A percentile compares a stretch with the other conserved stretches of the same genome.
These are phyloP conservation scores for Drosophila limbata DNA, from an alignment of 2,888 invertebrate genomes.

Conservation along the genomic window DNA sequence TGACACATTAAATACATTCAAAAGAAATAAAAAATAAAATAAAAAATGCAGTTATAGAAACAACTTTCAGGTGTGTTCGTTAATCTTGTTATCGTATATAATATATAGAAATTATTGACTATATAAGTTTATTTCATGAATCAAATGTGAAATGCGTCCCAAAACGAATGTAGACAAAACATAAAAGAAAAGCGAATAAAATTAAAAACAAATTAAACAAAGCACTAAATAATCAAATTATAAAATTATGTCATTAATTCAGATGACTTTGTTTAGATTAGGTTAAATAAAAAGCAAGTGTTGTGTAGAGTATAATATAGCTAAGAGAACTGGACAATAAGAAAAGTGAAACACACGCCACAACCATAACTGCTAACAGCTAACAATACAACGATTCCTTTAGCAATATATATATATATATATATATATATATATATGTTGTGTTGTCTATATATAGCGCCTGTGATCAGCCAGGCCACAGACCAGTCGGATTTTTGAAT, in stretches of 20 bases:
- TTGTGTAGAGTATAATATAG: constrained; percentile 1
- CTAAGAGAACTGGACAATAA: constrained; percentile 20
- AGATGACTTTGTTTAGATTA: neutral
- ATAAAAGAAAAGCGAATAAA: neutral
- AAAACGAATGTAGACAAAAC: neutral
- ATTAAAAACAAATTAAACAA: neutral
- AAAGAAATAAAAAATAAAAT: neutral
- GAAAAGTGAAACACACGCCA: constrained; percentile 35
- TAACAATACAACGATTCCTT: constrained; percentile 23
- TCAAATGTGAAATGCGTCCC: constrained; percentile 23
- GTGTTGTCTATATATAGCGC: constrained; percentile 24
- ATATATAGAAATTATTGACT: constrained; percentile 1
- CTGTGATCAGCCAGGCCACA: constrained; percentile 22
- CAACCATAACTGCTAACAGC: constrained; percentile 30
- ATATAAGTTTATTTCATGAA: constrained; percentile 4
- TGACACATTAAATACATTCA: constrained; percentile 2
- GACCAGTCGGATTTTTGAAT: constrained; percentile 29
- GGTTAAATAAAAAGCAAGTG: constrained; percentile 5
- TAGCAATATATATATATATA: constrained; percentile 12
- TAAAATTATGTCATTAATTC: constrained; percentile 1
- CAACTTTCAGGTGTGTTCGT: neutral
- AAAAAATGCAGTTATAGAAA: neutral
- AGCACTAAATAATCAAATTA: neutral
- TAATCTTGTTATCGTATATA: neutral
- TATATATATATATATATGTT: constrained; percentile 8